Percentiles rank a stretch among this genome's conserved stretches.
Conservation (phyloP, 2,888 invertebrate genomes). For the Myathropa florea region DNA sequence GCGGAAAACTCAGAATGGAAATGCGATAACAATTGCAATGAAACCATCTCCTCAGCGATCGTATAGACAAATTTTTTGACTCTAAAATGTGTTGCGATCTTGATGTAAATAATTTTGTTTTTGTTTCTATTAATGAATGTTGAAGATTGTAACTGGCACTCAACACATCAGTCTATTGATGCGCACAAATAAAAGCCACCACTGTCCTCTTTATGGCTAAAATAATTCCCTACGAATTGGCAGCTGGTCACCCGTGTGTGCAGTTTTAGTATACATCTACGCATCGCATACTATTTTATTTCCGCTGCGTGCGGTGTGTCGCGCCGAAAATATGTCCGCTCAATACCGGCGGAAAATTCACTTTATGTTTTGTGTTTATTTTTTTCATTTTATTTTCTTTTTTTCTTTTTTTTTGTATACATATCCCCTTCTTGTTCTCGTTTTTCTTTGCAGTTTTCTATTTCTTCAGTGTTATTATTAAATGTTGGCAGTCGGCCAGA, state of each 20-base stretch:
- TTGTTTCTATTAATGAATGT: too few relatives aligned
- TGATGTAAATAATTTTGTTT: background rate
- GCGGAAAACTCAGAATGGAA: background rate
- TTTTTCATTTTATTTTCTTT: background rate
- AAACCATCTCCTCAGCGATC: background rate
- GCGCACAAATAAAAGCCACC: slow-evolving; percentile 42
- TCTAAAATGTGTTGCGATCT: background rate
- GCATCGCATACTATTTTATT: slow-evolving; percentile 36
- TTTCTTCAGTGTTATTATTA: slow-evolving; percentile 64
- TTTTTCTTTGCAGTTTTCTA: slow-evolving; percentile 57
- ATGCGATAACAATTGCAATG: background rate
- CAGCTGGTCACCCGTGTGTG: slow-evolving; percentile 44
- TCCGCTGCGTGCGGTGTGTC: slow-evolving; percentile 45
- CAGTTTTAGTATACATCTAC: background rate
- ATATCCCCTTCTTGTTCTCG: slow-evolving; percentile 21
- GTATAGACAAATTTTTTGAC: background rate
- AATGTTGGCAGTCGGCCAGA: slow-evolving; percentile 60
- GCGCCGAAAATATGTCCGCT: background rate
- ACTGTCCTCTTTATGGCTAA: slow-evolving; percentile 40
- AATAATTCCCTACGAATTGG: slow-evolving; percentile 30
- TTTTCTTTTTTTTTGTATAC: background rate
- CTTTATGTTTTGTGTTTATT: slow-evolving; percentile 3
- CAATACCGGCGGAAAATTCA: slow-evolving; percentile 11
- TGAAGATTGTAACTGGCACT: background rate
- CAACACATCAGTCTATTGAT: background rate